Base-by-base conservation (phyloP, 2,888 invertebrate species). In the Synergus umbraculus region DNA sequence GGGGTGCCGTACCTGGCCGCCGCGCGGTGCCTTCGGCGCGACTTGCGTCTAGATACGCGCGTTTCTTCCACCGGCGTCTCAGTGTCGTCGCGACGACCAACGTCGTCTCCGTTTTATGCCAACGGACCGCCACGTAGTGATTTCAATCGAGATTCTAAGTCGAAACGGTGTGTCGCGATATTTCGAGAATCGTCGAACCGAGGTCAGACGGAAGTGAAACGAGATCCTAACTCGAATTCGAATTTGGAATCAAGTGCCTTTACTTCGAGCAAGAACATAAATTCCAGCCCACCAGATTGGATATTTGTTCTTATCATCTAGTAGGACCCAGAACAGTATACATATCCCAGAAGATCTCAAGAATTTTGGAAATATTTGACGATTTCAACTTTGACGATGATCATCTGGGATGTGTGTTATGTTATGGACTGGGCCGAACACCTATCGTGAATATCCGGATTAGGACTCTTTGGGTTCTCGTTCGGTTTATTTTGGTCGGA, bases 81-180 rank as follows among this genome's bases (percentile, higher is more conserved):
- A 91, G 91, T 92, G 90, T 91, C 91, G 91, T 91, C 89, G 91
- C 91, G 91, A 91, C 91, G 91, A 90, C 86, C 90, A 88, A 89
- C 89, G 90, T 90, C 88, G 87, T 86, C 85, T 85, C 81, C 86
- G 86, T 83, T 76, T 81, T 82, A 66, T 44, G 80, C 73, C 78
- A 79, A 79, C 83, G 85, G 83, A 79, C 83, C 82, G 85, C 84
- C 77, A 81, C 79, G 15, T 54, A 37, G 73, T 73, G 37, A 67
- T 67, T 46, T 8, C 12, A 73, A 49, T 76, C 78, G 76, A 81
- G 58, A 79, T 60, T 77, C 49, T 8, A 64, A 49, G 22, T 65
- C 76, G 77, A 78, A 54, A 79, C 60, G 13, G 15, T 58, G 65
- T 78, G 80, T 69, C 80, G 80, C 67, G 49, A 76, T 22, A 58